Base-by-base conservation (phyloP, 2,797 vertebrate species). In the Fundulus diaphanus region DNA sequence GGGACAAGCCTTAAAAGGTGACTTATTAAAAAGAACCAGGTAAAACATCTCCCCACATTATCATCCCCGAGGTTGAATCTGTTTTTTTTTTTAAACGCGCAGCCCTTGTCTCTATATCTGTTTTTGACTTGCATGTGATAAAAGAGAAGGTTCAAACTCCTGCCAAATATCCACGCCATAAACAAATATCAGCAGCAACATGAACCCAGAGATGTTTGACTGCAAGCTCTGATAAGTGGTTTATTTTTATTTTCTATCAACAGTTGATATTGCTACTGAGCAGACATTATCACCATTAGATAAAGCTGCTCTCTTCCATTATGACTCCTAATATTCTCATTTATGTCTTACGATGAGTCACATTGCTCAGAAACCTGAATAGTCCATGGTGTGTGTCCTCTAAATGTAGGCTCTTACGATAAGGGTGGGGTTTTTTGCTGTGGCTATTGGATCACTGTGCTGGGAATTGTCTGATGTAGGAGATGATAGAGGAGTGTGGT, bases 401-500 rank as follows among this genome's bases (percentile, higher is more conserved):
- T 87, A 84, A 88, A 86, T 85, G 83, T 78, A 73, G 40, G 72
- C 77, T 79, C 65, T 82, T 11, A 79, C 76, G 73, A 9, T 78
- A 24, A 68, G 78, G 79, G n/a, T n/a, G n/a, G n/a, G 35, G 77
- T 81, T 61, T 85, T 82, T 69, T 70, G 24, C 75, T 85, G 88
- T 51, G 83, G 85, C 69, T 73, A 59, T 49, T 76, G 81, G 78
- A 56, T 91, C 79, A 85, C 78, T 73, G 56, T 44, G 68, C 63
- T 70, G 80, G 35, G 44, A 35, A 66, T 74, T 84, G 77, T 71
- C 49, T 66, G 83, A 94, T 83, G 93, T 56, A 93, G 70, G 76
- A 95, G 77, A 75, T 94, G 93, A 81, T 84, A 88, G 63, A 95
- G 68, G 24, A 95, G 78, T 54, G 90, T 51, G 16, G 76, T 88